phyloP scores from a whole-genome alignment of 2,888 invertebrate genomes.

The Dryococelus australis region DNA sequence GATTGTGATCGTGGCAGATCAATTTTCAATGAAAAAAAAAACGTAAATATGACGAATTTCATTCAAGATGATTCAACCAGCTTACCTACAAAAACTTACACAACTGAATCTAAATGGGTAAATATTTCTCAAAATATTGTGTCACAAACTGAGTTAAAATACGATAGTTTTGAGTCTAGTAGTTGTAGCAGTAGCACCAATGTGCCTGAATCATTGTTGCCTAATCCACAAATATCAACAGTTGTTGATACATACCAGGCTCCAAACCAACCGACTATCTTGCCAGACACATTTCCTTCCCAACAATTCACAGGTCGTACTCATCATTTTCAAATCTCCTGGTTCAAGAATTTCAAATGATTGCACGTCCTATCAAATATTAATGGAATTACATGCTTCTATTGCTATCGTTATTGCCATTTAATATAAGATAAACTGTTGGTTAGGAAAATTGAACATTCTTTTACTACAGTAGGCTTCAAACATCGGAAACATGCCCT shows the following conservation, averaged over 20 bases:
- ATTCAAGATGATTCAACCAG: constrained; percentile 6
- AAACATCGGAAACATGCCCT: neutral
- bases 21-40: neutral
- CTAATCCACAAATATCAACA: too few relatives aligned
- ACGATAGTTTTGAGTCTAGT: neutral
- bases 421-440: neutral
- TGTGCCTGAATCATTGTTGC: too few relatives aligned
- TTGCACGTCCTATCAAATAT: neutral
- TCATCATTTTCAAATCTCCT: neutral
- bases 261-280: neutral
- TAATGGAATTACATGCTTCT: too few relatives aligned
- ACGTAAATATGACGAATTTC: neutral
- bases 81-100: neutral
- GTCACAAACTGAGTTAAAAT: neutral
- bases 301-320: neutral
- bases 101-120: neutral
- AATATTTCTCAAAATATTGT: neutral
- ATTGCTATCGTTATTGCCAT: neutral
- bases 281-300: neutral
- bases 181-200: too few relatives aligned
- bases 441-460: neutral
- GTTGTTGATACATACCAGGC: neutral
- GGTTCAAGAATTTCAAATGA: constrained; percentile 1
- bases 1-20: neutral
- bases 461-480: neutral